phyloP scores from a whole-genome alignment of 2,113 vertebrate species.

The Climacteris rufus region DNA sequence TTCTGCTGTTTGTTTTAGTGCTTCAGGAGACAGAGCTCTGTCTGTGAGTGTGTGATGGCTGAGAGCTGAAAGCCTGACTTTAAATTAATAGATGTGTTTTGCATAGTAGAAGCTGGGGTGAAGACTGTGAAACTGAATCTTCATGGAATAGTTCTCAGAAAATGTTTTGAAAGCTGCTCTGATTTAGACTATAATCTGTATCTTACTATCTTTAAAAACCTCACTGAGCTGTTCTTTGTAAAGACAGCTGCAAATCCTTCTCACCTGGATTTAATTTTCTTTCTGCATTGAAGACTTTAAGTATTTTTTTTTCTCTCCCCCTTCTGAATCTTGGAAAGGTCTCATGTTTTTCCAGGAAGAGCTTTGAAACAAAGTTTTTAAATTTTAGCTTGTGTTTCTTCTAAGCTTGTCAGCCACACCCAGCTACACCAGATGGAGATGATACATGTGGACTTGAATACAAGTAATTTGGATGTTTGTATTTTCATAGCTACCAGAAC shows the following conservation, averaged over 20 bases:
- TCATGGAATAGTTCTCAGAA: neutral
- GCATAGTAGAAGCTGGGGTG: neutral
- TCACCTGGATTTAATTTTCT: neutral
- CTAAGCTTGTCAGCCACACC: neutral
- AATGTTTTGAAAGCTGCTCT: neutral
- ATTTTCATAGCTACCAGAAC: neutral
- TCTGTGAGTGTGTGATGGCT: neutral
- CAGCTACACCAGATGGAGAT: neutral
- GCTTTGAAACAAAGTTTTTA: neutral
- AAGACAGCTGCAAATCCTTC: neutral
- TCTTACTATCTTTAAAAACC: neutral
- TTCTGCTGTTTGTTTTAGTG: neutral
- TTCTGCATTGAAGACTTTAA: neutral
- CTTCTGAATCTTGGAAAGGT: neutral
- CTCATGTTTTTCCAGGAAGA: neutral
- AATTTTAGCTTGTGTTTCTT: neutral
- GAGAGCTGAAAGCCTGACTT: neutral
- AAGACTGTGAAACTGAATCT: neutral
- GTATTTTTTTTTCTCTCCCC: fast-evolving
- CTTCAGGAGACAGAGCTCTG: neutral
- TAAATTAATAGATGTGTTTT: neutral
- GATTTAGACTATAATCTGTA: neutral
- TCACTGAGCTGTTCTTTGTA: neutral
- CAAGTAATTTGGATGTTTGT: neutral
- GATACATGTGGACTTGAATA: neutral